Conservation (phyloP, 1,140 invertebrate genomes). For the Drosophila setifemur region DNA sequence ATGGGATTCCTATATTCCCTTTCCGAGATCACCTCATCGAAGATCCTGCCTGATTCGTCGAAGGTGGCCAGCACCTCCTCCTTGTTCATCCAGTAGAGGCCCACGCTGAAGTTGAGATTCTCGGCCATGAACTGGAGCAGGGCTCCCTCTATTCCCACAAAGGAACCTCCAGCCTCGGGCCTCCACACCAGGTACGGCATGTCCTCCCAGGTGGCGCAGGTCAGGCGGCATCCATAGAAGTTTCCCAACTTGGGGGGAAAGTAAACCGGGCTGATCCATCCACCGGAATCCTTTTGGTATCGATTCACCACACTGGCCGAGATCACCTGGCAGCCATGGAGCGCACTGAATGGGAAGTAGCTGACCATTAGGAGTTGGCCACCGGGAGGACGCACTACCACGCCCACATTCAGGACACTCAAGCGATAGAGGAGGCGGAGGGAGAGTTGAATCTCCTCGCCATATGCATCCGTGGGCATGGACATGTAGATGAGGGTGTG, state of each 20-base stretch:
- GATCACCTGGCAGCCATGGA: conserved; percentile 40
- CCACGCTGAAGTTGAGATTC: conserved; percentile 63
- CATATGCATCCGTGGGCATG: not conserved
- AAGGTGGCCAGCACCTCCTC: conserved; percentile 60
- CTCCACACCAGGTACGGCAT: conserved; percentile 65
- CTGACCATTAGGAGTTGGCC: conserved; percentile 34
- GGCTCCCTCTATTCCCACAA: conserved; percentile 64
- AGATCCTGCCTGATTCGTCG: conserved; percentile 57
- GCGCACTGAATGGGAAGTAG: conserved; percentile 46
- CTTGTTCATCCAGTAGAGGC: conserved; percentile 59
- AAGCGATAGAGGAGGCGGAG: conserved; percentile 53
- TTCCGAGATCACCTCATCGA: conserved; percentile 43
- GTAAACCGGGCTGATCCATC: conserved; percentile 18
- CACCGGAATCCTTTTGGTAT: not conserved
- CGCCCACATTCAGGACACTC: conserved; percentile 53
- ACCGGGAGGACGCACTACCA: conserved; percentile 2
- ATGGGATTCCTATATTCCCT: not conserved
- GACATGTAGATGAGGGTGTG: conserved; percentile 62
- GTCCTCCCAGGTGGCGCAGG: conserved; percentile 75
- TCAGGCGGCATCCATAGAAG: conserved; percentile 61
- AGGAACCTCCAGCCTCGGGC: conserved; percentile 4
- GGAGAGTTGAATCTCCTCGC: conserved; percentile 13
- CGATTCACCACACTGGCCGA: conserved; percentile 44
- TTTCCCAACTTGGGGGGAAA: conserved; percentile 61
- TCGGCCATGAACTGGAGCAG: conserved; percentile 64